These are phyloP conservation scores for Pogonus chalceus DNA, from an alignment of 1,140 invertebrate species.

Conservation along the genomic window DNA sequence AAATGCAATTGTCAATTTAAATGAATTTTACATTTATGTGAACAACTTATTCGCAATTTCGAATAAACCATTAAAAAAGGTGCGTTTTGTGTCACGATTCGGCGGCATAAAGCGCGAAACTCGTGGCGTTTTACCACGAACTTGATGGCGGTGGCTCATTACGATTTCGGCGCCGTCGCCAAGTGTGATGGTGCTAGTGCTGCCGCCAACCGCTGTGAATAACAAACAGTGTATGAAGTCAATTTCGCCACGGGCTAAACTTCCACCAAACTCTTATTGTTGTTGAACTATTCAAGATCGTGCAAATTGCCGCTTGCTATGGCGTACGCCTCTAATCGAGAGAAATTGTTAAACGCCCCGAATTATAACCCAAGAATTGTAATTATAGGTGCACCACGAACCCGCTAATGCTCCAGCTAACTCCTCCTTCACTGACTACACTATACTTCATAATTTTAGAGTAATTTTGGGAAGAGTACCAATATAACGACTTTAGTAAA, in stretches of 20 bases:
- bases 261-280: not conserved
- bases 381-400: slow-evolving; percentile 5
- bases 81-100: too few relatives aligned
- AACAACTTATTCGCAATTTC: too few relatives aligned
- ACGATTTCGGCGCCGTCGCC: too few relatives aligned
- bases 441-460: too few relatives aligned
- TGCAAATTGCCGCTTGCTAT: not conserved
- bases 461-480: too few relatives aligned
- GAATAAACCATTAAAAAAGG: too few relatives aligned
- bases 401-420: not conserved
- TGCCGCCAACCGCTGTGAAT: not conserved
- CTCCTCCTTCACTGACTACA: too few relatives aligned
- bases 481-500: too few relatives aligned
- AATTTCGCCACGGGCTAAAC: not conserved
- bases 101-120: too few relatives aligned
- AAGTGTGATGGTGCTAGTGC: not conserved
- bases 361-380: slow-evolving; percentile 7
- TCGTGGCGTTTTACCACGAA: too few relatives aligned
- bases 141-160: not conserved
- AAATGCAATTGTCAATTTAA: too few relatives aligned
- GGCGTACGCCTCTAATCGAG: slow-evolving; percentile 2
- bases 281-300: slow-evolving; percentile 4
- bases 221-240: slow-evolving; percentile 4
- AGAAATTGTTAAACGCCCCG: slow-evolving; percentile 2
- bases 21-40: too few relatives aligned